Evolutionary conservation across 1,140 invertebrate species (phyloP).

Genomic region (Drosophila quadrilineata): DNA sequence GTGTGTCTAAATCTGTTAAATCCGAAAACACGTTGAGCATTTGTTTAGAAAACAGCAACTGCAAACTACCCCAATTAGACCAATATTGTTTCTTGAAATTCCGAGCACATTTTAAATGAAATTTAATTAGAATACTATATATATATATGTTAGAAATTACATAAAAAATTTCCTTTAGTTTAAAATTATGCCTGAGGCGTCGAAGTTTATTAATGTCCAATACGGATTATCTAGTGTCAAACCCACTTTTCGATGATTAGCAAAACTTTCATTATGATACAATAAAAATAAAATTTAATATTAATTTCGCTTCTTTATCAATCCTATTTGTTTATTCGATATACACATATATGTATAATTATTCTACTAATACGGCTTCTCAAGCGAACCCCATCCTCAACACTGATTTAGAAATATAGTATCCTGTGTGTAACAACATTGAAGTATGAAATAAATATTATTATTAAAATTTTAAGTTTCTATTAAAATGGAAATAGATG

Average conservation of each 20-base stretch:
- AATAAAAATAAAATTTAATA: slow-evolving; percentile 3
- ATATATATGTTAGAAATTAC: too few species aligned
- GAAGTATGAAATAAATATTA: slow-evolving; percentile 32
- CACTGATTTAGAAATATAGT: too few species aligned
- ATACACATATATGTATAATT: too few species aligned
- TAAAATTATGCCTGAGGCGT: slow-evolving; percentile 37
- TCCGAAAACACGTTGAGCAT: slow-evolving; percentile 41
- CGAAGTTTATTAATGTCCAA: slow-evolving; percentile 9
- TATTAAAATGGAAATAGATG: too few species aligned
- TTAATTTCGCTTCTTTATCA: too few species aligned
- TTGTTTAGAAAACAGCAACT: slow-evolving; percentile 57
- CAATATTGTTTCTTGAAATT: slow-evolving; percentile 36
- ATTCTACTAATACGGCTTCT: too few species aligned
- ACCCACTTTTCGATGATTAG: slow-evolving; percentile 22
- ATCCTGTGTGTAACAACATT: too few species aligned
- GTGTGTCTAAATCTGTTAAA: slow-evolving; percentile 39
- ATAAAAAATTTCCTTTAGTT: slow-evolving; percentile 46
- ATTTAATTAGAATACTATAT: slow-evolving; percentile 51
- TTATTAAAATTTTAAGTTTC: slow-evolving; percentile 24
- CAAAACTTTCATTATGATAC: slow-evolving; percentile 20
- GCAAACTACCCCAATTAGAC: slow-evolving; percentile 45
- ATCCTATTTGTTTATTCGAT: too few species aligned
- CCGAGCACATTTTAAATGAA: slow-evolving; percentile 46
- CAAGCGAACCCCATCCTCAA: too few species aligned
- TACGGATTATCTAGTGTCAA: slow-evolving; percentile 21